Base-by-base conservation (phyloP, 1,140 invertebrate genomes). In the Potamilus streckersoni region DNA sequence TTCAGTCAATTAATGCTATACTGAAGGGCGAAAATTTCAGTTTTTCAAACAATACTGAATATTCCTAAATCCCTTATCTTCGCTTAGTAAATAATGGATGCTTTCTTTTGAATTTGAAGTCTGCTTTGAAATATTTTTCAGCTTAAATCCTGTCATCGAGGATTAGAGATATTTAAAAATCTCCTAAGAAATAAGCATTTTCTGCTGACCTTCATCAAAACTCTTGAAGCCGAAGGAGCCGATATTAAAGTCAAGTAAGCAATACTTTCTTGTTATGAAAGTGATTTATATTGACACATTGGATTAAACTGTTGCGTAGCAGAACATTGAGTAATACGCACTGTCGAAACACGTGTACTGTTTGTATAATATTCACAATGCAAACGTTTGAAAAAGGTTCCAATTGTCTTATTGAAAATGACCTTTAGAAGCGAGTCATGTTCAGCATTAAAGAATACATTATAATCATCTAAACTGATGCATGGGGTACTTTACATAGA, bases 131-230 rank as follows among this genome's bases (percentile, higher is more conserved):
- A 66, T 20, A 23, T 20, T 58, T 70, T 70, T n/a, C 68, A 70
- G 68, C 64, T 64, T 63, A 64, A 66, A 20, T 38, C 60, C 20
- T 20, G 19, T 3, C 20, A 71, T 55, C 61, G 69, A 23, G 75
- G 63, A 13, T 69, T 77, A 71, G 75, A 77, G n/a, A 65, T 57
- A n/a, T 77, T 77, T 49, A 67, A 61, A 61, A 59, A 60, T 55
- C 20, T 77, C 17, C 70, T 77, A 31, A 56, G 56, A 5, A 77
- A 71, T n/a, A 31, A 31, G 3, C 75, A 77, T 65, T 77, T 77
- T 60, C 49, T 77, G 0, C 38, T 71, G 63, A 71, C 63, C 56
- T 62, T 77, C 20, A 73, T 77, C 23, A 27, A 55, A 55, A 72
- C 75, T 16, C 27, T 77, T 63, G 75, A 77, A 60, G 73, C 38